Evolutionary conservation across 1,140 invertebrate genomes (phyloP), one percentile per base, ranked within the genome.

Genomic region (Vanessa atalanta): DNA sequence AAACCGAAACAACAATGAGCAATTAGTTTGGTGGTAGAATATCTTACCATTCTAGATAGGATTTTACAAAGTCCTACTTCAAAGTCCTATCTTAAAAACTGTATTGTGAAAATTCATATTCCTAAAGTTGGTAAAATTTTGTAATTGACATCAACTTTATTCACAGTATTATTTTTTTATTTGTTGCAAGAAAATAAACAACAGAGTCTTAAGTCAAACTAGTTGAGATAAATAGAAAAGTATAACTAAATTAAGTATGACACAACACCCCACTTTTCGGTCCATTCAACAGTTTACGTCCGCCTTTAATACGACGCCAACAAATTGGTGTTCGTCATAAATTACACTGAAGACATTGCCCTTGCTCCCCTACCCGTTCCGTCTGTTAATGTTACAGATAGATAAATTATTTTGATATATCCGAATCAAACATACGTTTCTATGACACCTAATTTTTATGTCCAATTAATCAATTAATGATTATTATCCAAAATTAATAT

Each of bases 321-420:
- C 85, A 89, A 89, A 89, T 89, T 89, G 85, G 84, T 88, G 80
- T 87, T 76, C 73, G 77, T 79, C 85, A 85, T 89, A 89, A 89
- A 89, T 89, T 89, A 89, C 77, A 81, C 79, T 73, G 77, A 87
- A 87, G 86, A 85, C 81, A 72, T 73, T 75, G 73, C 70, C 43
- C 76, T 76, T 70, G 72, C 79, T 84, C 84, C 85, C 85, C 83
- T 79, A 66, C 55, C 65, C 69, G 69, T 65, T 64, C 47, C 20
- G 14, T 61, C 65, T 63, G 72, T 55, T 60, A n/a, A 61, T 75
- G 57, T 65, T 57, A 57, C 47, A 65, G 68, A 75, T 70, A 70
- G 70, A 70, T 70, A 16, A 75, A 75, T 70, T 75, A 75, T 70
- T 70, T 69, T 66, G 51, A 70, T 75, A 61, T 51, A 51, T 69